Conservation (phyloP, 2,113 vertebrate genomes). For the Pseudopodoces humilis region DNA sequence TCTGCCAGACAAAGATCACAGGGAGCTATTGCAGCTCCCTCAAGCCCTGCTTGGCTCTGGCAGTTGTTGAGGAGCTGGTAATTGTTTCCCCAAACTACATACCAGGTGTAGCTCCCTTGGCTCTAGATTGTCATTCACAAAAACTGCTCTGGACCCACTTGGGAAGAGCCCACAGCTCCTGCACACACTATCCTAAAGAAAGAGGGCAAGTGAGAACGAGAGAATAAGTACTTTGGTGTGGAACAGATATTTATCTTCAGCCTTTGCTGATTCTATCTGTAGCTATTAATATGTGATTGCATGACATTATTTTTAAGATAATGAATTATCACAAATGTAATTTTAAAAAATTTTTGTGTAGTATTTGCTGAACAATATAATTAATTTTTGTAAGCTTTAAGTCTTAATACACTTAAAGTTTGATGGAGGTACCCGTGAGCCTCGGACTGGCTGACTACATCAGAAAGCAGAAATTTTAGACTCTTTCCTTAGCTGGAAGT, state of each 20-base stretch:
- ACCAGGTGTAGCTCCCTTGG: background rate
- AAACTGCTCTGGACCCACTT: background rate
- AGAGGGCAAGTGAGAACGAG: background rate
- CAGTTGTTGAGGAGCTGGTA: background rate
- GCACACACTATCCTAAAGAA: background rate
- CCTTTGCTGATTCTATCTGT: background rate
- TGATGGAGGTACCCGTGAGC: background rate
- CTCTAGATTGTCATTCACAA: background rate
- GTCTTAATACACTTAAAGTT: background rate
- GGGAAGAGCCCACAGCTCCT: background rate
- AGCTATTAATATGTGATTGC: background rate
- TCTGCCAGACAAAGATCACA: background rate
- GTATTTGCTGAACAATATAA: background rate
- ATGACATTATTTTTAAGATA: background rate
- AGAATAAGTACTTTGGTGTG: background rate
- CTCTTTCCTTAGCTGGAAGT: background rate
- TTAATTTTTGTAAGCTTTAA: background rate
- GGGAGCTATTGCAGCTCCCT: background rate
- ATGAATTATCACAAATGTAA: background rate
- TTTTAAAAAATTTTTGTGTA: fast-evolving
- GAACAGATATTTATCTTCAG: background rate
- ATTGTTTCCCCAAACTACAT: background rate
- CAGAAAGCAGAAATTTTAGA: background rate
- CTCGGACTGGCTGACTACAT: background rate
- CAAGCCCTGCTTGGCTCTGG: background rate